Conservation (phyloP, 2,797 vertebrate genomes). For the Delichon dasypus region DNA sequence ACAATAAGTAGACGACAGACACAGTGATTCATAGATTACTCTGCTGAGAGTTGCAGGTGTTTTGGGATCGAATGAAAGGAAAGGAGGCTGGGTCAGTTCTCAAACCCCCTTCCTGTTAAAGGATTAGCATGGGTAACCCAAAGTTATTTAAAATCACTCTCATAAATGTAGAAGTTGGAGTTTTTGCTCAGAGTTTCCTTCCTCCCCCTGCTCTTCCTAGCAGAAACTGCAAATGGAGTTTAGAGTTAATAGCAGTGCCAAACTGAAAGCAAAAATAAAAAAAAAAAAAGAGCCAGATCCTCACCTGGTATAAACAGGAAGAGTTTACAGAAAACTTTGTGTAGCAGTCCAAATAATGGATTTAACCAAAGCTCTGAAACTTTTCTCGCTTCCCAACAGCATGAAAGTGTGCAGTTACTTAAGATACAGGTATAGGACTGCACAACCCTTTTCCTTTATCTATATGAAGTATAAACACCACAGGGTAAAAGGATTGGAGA, state of each 20-base stretch:
- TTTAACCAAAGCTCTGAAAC: not conserved
- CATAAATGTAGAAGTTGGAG: constrained; percentile 17
- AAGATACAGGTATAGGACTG: not conserved
- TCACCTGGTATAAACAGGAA: constrained; percentile 31
- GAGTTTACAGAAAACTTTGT: not conserved
- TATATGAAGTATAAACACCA: not conserved
- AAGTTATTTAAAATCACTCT: constrained; percentile 36
- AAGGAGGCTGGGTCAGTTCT: constrained; percentile 63
- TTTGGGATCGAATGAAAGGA: constrained; percentile 61
- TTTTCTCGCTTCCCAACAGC: not conserved
- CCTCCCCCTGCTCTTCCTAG: not conserved
- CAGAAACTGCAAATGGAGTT: not conserved
- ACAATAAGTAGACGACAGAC: constrained; percentile 83
- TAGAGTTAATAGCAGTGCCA: not conserved
- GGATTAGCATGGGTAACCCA: constrained; percentile 52
- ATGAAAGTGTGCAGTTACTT: not conserved
- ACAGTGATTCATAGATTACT: constrained; percentile 86
- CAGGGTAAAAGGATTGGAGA: not conserved
- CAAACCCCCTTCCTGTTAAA: constrained; percentile 58
- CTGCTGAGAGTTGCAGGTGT: constrained; percentile 81
- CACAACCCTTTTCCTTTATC: not conserved
- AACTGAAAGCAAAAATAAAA: not conserved
- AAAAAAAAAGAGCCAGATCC: not conserved
- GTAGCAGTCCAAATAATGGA: not conserved
- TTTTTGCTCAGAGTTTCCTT: not conserved